Base-by-base conservation (phyloP, 2,113 vertebrate genomes). In the Lepidiolamprologus cunningtoni region DNA sequence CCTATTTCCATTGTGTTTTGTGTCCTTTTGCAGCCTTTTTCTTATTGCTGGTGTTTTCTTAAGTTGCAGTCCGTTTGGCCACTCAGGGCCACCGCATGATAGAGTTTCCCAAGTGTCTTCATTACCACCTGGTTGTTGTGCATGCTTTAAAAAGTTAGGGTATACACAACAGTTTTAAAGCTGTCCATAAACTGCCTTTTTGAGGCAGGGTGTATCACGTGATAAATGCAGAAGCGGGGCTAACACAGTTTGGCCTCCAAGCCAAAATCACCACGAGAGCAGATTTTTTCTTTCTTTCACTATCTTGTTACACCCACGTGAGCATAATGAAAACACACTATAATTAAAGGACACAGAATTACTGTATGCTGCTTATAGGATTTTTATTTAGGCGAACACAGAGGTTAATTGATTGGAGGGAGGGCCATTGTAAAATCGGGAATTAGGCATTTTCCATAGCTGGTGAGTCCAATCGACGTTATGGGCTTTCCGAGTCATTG, bases 391-490 rank as follows among this genome's bases (percentile, higher is more conserved):
- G 68, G 81, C 58, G 52, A 78, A 85, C 85, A 83, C 66, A 21
- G 73, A 84, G 88, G 86, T 90, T 92, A 84, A 90, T 90, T 85
- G 82, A 61, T 71, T 76, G 58, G 19, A 86, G 37, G 33, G n/a
- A 80, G 31, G 31, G 80, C 73, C 33, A 76, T 78, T 83, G 50
- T 68, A 40, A 71, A 83, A 88, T 87, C 55, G 80, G 82, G 58
- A 83, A 80, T 81, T 84, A 82, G 84, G 81, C 58, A 87, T 94
- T 92, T 90, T 91, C 93, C 90, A 91, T 89, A 84, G 91, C 71
- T 53, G 83, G n/a, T 86, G 90, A 84, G 81, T 91, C 81, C 88
- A 91, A 92, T 93, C 84, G 47, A 84, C 71, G 12, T 91, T 91
- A 92, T 83, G 87, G 26, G 80, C 80, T 63, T 91, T 92, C 89